Percentiles rank a stretch among this genome's conserved stretches.
phyloP scores from a whole-genome alignment of 2,797 vertebrate genomes.

The Alectoris magna region DNA sequence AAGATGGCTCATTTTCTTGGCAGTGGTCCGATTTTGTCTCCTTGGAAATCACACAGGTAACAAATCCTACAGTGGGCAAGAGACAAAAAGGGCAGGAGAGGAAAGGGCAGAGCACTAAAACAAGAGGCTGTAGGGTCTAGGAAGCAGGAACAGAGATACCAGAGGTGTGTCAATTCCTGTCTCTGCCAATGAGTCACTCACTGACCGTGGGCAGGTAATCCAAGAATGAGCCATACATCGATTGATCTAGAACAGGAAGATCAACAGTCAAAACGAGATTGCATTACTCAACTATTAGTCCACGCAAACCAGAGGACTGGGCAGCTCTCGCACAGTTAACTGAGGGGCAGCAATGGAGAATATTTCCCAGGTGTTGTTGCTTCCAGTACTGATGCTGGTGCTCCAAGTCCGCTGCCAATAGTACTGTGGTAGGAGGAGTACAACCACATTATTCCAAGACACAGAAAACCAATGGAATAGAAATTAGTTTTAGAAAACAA shows the following conservation, averaged over 20 bases:
- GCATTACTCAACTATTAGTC: constrained; percentile 2
- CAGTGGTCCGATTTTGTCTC: background rate
- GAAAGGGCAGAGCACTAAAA: background rate
- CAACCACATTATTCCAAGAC: background rate
- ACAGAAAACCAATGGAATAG: background rate
- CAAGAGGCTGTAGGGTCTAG: background rate
- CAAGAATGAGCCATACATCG: background rate
- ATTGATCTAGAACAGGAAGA: constrained; percentile 19
- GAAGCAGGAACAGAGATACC: background rate
- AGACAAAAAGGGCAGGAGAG: background rate
- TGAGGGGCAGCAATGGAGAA: background rate
- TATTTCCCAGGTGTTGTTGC: background rate
- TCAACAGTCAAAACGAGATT: background rate
- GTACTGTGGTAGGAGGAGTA: background rate
- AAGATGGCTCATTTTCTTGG: background rate
- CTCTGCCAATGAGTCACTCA: constrained; percentile 6
- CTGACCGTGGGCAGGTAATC: background rate
- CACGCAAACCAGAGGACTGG: background rate
- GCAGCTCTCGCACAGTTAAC: background rate
- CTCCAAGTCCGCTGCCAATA: background rate
- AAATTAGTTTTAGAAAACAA: background rate
- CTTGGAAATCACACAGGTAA: accelerated
- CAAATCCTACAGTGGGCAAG: background rate
- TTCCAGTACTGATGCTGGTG: background rate
- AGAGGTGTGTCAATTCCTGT: background rate